Evolutionary conservation across 53 echinoderm and acorn worm species (phyloP).

Genomic region (Echinarachnius parma): DNA sequence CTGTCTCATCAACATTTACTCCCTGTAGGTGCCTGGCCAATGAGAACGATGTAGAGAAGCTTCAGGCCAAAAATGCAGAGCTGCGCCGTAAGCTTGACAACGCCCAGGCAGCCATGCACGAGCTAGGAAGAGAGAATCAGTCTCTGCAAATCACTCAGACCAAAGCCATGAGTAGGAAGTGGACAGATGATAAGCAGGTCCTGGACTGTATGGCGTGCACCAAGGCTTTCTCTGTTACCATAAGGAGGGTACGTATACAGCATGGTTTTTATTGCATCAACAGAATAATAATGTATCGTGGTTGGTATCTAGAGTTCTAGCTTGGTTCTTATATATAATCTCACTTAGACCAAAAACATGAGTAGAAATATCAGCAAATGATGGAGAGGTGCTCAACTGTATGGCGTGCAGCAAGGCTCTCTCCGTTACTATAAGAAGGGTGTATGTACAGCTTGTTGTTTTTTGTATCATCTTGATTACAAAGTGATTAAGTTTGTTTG

Average conservation of each 20-base stretch:
- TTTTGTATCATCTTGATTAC: no score
- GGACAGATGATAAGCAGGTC: slow-evolving; percentile 81
- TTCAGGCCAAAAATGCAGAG: slow-evolving; percentile 72
- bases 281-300: no score
- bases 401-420: slow-evolving; percentile 83
- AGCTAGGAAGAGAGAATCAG: slow-evolving; percentile 96
- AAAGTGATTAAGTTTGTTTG: no score
- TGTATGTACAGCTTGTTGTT: no score
- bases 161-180: slow-evolving; percentile 68
- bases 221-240: slow-evolving; percentile 76
- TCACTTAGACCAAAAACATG: slow-evolving; percentile 70
- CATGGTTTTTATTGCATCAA: no score
- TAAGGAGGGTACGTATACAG: slow-evolving; percentile 88
- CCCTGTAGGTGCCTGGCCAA: slow-evolving; percentile 71
- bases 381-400: slow-evolving; percentile 77
- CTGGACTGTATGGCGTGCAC: slow-evolving; percentile 83
- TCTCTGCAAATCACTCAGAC: slow-evolving; percentile 87
- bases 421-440: slow-evolving; percentile 82
- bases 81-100: slow-evolving; percentile 85
- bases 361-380: slow-evolving; percentile 79
- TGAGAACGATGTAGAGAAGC: slow-evolving; percentile 82
- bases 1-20: not conserved
- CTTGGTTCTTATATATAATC: no score
- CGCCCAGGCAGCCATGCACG: slow-evolving; percentile 96
- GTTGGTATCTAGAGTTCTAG: no score